Base-by-base conservation (phyloP, 2,888 invertebrate genomes). In the Drosophila fulvimacula region DNA sequence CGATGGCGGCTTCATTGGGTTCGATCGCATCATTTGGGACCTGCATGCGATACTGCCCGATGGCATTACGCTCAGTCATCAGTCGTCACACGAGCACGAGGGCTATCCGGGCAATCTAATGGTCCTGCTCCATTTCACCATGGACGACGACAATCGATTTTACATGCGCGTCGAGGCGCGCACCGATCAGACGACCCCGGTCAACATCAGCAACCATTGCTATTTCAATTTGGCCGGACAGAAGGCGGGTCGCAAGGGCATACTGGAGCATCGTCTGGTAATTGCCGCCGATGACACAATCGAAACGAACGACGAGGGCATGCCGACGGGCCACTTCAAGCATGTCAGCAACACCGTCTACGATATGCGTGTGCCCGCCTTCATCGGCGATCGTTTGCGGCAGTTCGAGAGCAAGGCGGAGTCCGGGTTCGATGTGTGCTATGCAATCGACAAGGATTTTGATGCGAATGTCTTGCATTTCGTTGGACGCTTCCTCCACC, bases 201-300 rank as follows among this genome's bases (percentile, higher is more conserved):
- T 98, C 59, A 98, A 97, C 91, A 93, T 99, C 57, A 97, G 97
- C 44, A 97, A 96, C 92, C 96, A 98, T 89, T 95, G 96, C 1
- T 98, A 96, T 91, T 98, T 98, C 92, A 99, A 99, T 93, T 93
- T 99, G 34, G 97, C 95, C 39, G 98, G 98, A 5, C 97, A 98
- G 93, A 89, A 73, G 55, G 78, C 89, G 27, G 76, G 96, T 0
- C 92, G 94, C 1, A 92, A 93, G n/a, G 94, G 94, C 57, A 90
- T 96, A 67, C 94, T 94, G 78, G 95, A 96, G 24, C 97, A 97
- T 90, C 93, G 94, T n/a, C 92, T 97, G 49, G 94, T 94, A 7
- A 94, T 98, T 42, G 96, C 96, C 86, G 96, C 97, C 4, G 95
- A 97, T 90, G 93, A 94, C 72, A 96, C 95, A 78, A 96, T 96